phyloP scores from a whole-genome alignment of 2,888 invertebrate genomes.

The Chrysolina haemoptera region DNA sequence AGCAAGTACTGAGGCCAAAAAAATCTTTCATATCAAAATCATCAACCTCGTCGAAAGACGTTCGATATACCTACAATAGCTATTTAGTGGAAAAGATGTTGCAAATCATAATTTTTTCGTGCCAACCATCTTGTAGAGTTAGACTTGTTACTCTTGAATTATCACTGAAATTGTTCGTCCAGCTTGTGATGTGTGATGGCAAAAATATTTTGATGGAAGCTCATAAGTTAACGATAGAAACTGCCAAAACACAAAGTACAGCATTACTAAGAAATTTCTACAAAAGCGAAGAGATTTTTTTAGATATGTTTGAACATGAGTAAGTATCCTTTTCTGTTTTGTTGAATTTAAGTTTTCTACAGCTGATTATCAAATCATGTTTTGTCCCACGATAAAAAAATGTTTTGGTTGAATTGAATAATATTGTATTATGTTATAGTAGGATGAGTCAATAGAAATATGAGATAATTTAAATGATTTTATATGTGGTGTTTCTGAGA shows the following conservation, averaged over 20 bases:
- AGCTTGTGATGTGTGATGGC: conserved; percentile 75
- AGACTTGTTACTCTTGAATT: conserved; percentile 94
- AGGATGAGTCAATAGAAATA: too few species aligned
- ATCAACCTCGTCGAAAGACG: conserved; percentile 61
- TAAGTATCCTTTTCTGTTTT: conserved; percentile 59
- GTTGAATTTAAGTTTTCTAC: too few species aligned
- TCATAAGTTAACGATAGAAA: conserved; percentile 79
- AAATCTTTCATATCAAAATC: conserved; percentile 63
- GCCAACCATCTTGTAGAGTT: conserved; percentile 92
- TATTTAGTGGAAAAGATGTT: conserved; percentile 87
- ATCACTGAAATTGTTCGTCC: conserved; percentile 84
- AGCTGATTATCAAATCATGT: too few species aligned
- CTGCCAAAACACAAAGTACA: conserved; percentile 86
- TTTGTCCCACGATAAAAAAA: too few species aligned
- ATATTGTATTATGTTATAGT: too few species aligned
- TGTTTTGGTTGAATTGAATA: too few species aligned
- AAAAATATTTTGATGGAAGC: conserved; percentile 77
- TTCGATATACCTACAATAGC: conserved; percentile 80
- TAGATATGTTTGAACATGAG: conserved; percentile 99
- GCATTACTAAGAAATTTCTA: conserved; percentile 91
- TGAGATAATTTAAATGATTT: too few species aligned
- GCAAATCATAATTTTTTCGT: conserved; percentile 86
- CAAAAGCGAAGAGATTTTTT: conserved; percentile 97
- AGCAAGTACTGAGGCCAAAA: conserved; percentile 81
- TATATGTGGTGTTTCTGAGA: too few species aligned